Base-by-base conservation (phyloP, 1,140 invertebrate genomes). In the Eurosta solidaginis region DNA sequence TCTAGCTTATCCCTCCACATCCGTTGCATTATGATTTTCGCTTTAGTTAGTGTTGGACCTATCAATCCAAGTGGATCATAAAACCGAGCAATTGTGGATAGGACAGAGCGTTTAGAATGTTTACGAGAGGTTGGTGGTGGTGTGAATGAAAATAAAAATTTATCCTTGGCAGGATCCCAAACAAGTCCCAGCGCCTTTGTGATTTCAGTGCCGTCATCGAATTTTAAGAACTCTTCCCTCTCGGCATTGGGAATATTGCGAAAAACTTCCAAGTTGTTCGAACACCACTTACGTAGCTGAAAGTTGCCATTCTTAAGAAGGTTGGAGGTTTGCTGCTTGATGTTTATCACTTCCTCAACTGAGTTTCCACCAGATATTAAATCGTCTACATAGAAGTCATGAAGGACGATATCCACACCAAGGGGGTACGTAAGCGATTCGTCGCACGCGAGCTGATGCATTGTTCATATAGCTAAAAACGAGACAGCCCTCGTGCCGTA, bases 371-470 rank as follows among this genome's bases (percentile, higher is more conserved):
- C 88, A 27, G 83, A 82, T 20, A 88, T 47, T 6, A 88, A 73
- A 81, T 90, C 89, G 78, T 90, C 89, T 1, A 88, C 84, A 78
- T 88, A 88, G 27, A 87, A 81, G 78, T 87, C 83, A 20, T 77
- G 74, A 63, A 78, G 29, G 12, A 87, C 80, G 3, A 83, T 80
- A 49, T 78, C 40, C 1, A 82, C 77, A 1, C 83, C 83, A 9
- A 77, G 10, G 10, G 84, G 84, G 77, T 81, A 86, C 3, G 78
- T n/a, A 0, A 77, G 3, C 20, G 76, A 29, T 52, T 84, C 84
- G 49, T 84, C 82, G 0, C 77, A 33, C 0, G 85, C 87, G 6
- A 88, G 49, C 77, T 86, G 78, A 22, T 83, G 78, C 12, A 88
- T 40, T 3, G 79, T 78, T 20, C 83, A 79, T 14, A 82, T 82